Evolutionary conservation across 2,797 vertebrate genomes (phyloP).

Genomic region (Enteromius paludinosus): DNA sequence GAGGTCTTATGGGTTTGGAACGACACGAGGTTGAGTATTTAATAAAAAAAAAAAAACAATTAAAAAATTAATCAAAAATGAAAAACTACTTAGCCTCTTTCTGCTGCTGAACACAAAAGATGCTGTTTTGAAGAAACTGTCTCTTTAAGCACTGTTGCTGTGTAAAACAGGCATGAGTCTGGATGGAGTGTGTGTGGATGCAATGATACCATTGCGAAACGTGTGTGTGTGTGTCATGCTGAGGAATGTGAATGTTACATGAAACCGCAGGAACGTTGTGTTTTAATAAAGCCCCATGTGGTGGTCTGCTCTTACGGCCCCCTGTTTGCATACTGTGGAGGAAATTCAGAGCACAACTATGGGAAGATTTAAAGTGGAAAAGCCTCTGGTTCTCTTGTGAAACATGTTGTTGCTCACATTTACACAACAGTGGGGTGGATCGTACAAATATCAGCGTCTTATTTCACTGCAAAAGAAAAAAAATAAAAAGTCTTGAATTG

Average conservation of each 20-base stretch:
- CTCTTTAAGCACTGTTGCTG: neutral
- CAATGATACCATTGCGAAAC: conserved; percentile 18
- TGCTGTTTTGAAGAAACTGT: neutral
- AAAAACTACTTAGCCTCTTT: neutral
- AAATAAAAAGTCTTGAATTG: neutral
- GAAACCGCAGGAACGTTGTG: neutral
- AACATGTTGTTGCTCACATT: neutral
- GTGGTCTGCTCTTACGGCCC: neutral
- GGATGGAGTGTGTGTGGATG: conserved; percentile 1
- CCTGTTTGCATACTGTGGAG: neutral
- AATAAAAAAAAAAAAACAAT: too few relatives aligned
- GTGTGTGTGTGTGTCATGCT: neutral
- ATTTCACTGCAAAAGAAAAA: neutral
- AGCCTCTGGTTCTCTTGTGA: neutral
- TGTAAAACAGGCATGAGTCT: neutral
- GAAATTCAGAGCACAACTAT: conserved; percentile 13
- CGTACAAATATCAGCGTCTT: neutral
- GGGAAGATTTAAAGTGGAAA: neutral
- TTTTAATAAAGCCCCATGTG: conserved; percentile 36
- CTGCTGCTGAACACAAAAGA: neutral
- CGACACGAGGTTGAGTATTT: too few relatives aligned
- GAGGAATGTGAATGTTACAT: conserved; percentile 38
- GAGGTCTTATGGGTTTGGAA: too few relatives aligned
- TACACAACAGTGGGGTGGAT: neutral
- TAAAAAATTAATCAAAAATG: too few relatives aligned